Evolutionary conservation across 1,140 invertebrate species (phyloP).

Genomic region (Armadillidium nasatum): DNA sequence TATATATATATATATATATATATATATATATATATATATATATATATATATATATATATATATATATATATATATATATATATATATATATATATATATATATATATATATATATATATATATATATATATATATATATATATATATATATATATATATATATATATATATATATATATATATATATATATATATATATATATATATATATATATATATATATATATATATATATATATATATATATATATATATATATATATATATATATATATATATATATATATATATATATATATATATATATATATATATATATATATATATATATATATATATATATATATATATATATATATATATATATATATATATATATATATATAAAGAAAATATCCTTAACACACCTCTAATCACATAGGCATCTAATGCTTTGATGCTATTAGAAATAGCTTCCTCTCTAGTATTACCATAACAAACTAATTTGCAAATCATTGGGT

Average conservation of each 20-base stretch:
- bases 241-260: not conserved
- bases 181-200: too few species aligned
- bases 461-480: constrained; percentile 60
- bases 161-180: too few species aligned
- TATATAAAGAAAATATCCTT: not conserved
- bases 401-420: constrained; percentile 63
- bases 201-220: not conserved
- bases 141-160: too few species aligned
- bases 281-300: constrained; percentile 10
- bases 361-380: too few species aligned
- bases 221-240: constrained; percentile 22
- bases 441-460: constrained; percentile 58
- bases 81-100: too few species aligned
- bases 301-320: not conserved
- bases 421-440: constrained; percentile 61
- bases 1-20: not conserved
- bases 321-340: not conserved
- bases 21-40: too few species aligned
- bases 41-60: too few species aligned
- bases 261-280: constrained; percentile 7
- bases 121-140: too few species aligned
- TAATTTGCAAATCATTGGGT: constrained; percentile 71
- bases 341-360: too few species aligned
- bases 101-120: too few species aligned
- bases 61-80: too few species aligned